Evolutionary conservation across 92 coral and sea anemone species (phyloP), one percentile per base, ranked within the genome.

Genomic region (Porites cylindrica): DNA sequence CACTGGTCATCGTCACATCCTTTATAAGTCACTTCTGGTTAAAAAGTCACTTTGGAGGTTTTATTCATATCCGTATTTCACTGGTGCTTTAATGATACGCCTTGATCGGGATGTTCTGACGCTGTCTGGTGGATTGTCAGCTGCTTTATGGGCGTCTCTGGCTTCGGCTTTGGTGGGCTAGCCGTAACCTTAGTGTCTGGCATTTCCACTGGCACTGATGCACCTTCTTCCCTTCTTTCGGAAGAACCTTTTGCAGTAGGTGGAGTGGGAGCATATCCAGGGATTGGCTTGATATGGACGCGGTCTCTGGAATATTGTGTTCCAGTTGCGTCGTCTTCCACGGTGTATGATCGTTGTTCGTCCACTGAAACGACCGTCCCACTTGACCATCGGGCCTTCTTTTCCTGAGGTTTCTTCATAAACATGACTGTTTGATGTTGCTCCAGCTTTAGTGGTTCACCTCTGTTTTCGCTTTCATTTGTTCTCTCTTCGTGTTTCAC

Each of bases 261-360:
- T 90, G 86, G 23, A 79, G 93, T 90, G 86, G 93, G 21, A 86
- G 90, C 93, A 85, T 72, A 71, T 56, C 90, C 86, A 82, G 90
- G 90, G 85, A 65, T 89, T 60, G 92, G 92, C 92, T 84, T 89
- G 92, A 84, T 84, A 81, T 85, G 92, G 82, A 89, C 92, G 26
- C 90, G 90, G 59, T 89, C 92, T 85, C 90, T 89, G 89, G 90
- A 89, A 89, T 80, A 85, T 90, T 85, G 90, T 79, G 92, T 71
- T 89, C 90, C 86, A 63, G 92, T 89, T 84, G 80, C 76, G 18
- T 89, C 92, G 86, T 71, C 92, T 85, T 88, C 88, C 91, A 88
- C 91, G 51, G 91, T 88, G 91, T 88, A 88, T 88, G 91, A 88
- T 58, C 91, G 91, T 81, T 88, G 88, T 80, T 88, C 91, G 52